Evolutionary conservation across 2,888 invertebrate genomes (phyloP), one percentile per base, ranked within the genome.

Genomic region (Monochamus alternatus): DNA sequence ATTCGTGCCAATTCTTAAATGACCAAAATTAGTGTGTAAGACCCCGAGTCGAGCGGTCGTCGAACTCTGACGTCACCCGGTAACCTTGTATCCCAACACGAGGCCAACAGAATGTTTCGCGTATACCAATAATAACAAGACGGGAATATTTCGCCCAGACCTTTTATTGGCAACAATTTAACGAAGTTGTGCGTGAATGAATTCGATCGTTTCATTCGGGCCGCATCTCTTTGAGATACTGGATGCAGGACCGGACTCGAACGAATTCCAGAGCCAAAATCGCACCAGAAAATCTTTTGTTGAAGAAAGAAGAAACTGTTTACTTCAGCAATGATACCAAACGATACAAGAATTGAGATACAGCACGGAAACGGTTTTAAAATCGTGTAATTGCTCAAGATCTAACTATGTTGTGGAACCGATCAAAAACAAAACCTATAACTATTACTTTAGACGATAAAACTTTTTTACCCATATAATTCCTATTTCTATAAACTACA

Each of bases 41-140:
- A 82, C 83, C 84, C 82, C 81, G 81, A 74, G 78, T 83, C 82
- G 82, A 80, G 77, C 74, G 68, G 79, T 78, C 86, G 84, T 76
- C 84, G 86, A 86, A 84, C 86, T 84, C 82, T 85, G 85, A 85
- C 85, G 85, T 85, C 85, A 86, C 78, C 78, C 64, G 79, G 78
- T 84, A 82, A 81, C 84, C 84, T 84, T 84, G 82, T 78, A 72
- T 78, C 81, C 78, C 77, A 78, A 80, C 75, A 80, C 80, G 78
- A 81, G 81, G 77, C 75, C 80, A 80, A 62, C 80, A 74, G 81
- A 81, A 81, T 81, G 77, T 79, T 80, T 80, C 75, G 81, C 81
- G 80, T 83, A 81, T 81, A 55, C 80, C 77, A 71, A 80, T 77
- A 81, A 80, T 78, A 81, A 81, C 76, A 78, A 77, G 76, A 78